These are phyloP conservation scores for Labeo catla DNA, from an alignment of 2,113 vertebrate genomes.

Conservation along the genomic window DNA sequence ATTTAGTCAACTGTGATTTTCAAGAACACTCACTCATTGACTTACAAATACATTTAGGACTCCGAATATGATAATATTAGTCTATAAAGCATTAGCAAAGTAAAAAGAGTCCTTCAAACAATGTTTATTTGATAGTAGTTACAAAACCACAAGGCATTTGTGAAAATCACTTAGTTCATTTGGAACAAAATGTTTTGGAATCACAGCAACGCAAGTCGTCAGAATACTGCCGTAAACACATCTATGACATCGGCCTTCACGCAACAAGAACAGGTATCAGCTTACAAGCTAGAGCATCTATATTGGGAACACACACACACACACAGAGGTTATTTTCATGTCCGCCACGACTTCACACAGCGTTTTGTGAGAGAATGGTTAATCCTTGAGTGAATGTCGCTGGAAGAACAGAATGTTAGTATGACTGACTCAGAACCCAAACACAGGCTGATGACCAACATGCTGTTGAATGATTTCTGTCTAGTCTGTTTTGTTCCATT, in stretches of 20 bases:
- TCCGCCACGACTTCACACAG: constrained; percentile 76
- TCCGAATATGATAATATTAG: not conserved
- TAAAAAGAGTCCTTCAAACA: not conserved
- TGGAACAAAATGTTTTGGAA: not conserved
- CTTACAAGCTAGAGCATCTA: constrained; percentile 66
- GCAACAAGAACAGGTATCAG: constrained; percentile 56
- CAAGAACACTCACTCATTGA: no score
- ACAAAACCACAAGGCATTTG: no score
- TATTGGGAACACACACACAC: constrained; percentile 65
- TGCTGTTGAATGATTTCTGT: not conserved
- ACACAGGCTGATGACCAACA: constrained; percentile 20
- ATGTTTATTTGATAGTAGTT: not conserved
- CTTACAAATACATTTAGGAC: no score
- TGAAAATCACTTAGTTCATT: no score
- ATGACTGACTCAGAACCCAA: constrained; percentile 56
- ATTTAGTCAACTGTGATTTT: no score
- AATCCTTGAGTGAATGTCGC: constrained; percentile 66
- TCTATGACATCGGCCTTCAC: constrained; percentile 37
- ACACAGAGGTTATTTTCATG: constrained; percentile 71
- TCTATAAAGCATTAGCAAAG: not conserved
- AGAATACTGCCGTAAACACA: constrained; percentile 47
- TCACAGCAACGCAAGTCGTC: constrained; percentile 37
- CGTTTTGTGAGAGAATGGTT: constrained; percentile 70
- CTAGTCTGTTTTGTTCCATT: not conserved
- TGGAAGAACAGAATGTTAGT: constrained; percentile 54